A percentile compares a stretch with the other conserved stretches of the same genome.
These are phyloP conservation scores for Carassius carassius DNA, from an alignment of 2,113 vertebrate species.

Conservation along the genomic window DNA sequence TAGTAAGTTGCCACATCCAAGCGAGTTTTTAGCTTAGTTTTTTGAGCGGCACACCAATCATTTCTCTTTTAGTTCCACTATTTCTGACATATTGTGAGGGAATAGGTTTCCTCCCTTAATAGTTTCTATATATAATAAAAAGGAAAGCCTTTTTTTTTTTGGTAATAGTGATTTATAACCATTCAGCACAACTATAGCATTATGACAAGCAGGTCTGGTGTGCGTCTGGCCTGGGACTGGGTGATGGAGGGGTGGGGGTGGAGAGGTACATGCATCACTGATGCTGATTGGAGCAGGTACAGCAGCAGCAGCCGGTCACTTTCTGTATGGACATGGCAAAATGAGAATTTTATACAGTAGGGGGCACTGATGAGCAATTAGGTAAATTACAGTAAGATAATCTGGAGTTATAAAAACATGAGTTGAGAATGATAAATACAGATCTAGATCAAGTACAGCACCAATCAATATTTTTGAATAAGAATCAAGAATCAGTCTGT, in stretches of 20 bases:
- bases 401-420: too few relatives aligned
- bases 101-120: conserved; percentile 30
- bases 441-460: not conserved
- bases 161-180: conserved; percentile 42
- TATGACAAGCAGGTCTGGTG: not conserved
- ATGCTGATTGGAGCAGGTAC: not conserved
- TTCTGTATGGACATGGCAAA: not conserved
- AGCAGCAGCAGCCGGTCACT: conserved; percentile 29
- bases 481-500: not conserved
- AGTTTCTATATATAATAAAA: conserved; percentile 14
- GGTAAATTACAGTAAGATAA: not conserved
- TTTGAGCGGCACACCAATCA: not conserved
- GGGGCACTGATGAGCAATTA: not conserved
- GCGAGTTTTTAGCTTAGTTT: not conserved
- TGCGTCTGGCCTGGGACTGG: not conserved
- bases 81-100: conserved; percentile 13
- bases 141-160: not conserved
- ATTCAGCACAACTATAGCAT: not conserved
- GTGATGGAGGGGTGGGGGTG: conserved; percentile 2
- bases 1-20: not conserved
- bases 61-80: not conserved
- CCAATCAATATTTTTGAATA: not conserved
- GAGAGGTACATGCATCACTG: conserved; percentile 37
- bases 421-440: too few relatives aligned
- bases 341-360: not conserved